Evolutionary conservation across 2,888 invertebrate species (phyloP), one percentile per base, ranked within the genome.

Genomic region (Yponomeuta cagnagella): DNA sequence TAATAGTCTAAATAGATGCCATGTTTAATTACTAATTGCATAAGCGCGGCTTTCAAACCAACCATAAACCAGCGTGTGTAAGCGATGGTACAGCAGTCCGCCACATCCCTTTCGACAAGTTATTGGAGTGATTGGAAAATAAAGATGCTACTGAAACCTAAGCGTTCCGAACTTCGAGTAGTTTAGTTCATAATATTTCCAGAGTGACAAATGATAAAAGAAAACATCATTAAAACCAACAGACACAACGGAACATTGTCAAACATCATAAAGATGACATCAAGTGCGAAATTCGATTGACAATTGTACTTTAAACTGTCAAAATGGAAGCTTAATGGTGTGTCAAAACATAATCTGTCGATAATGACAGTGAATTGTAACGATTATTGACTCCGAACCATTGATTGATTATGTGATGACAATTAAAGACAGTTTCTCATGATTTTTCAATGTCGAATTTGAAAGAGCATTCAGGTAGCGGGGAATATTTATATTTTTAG

Each of bases 341-440:
- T 91, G 89, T 90, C 91, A 89, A 89, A 91, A 90, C 87, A 90
- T 88, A 85, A 84, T 83, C 64, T 72, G 70, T 63, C 33, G 70
- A 63, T 70, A 70, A 90, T 88, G 87, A 85, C 81, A 80, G 79
- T 77, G 77, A 77, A 83, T 82, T 79, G 78, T 78, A 76, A 76
- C 76, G 73, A 75, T 81, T 80, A 83, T 78, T 79, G 82, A 78
- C 73, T 73, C 71, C 72, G 73, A 74, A 73, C 76, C 78, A 76
- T 79, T 84, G 85, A 89, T 85, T 81, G 82, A 90, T 88, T 79
- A 82, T 89, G 90, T 86, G 88, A 87, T 85, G 83, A 87, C 76
- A 77, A 43, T 71, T 71, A 79, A 75, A 63, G 74, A 75, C 71
- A 52, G 73, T 74, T 87, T 88, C 87, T 80, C 87, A 86, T 79